These are phyloP conservation scores for Takifugu ocellatus DNA, from an alignment of 2,797 vertebrate species.

Conservation along the genomic window DNA sequence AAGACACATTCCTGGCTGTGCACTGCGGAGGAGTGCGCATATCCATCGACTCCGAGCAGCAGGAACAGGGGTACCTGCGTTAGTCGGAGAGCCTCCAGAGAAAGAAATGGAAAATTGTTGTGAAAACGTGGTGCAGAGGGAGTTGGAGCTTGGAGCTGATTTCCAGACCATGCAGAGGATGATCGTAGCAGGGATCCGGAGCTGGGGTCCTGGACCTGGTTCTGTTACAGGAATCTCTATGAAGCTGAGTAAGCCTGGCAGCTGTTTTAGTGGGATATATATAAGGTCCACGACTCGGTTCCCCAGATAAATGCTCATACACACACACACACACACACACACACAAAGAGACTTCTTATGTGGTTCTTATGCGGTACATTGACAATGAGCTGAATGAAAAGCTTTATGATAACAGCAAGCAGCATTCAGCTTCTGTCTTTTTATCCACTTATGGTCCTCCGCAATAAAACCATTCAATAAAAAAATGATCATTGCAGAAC, in stretches of 20 bases:
- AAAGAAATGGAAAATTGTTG: slow-evolving; percentile 6
- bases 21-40: slow-evolving; percentile 12
- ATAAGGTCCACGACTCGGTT: background rate
- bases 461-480: background rate
- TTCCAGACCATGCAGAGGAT: slow-evolving; percentile 12
- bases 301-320: no score
- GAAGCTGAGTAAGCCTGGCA: slow-evolving; percentile 42
- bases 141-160: slow-evolving; percentile 16
- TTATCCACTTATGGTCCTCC: background rate
- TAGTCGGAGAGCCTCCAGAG: slow-evolving; percentile 10
- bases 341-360: no score
- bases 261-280: slow-evolving; percentile 22
- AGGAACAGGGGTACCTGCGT: slow-evolving; percentile 12
- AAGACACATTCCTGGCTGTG: slow-evolving; percentile 43
- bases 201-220: slow-evolving; percentile 18
- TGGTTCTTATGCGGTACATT: background rate
- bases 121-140: slow-evolving; percentile 8
- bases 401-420: background rate
- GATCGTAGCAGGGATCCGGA: slow-evolving; percentile 12
- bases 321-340: no score
- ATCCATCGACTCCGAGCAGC: slow-evolving; percentile 28
- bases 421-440: background rate
- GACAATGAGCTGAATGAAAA: no score
- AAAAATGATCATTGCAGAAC: background rate
- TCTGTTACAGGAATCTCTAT: slow-evolving; percentile 41